Conservation (phyloP, 2,113 vertebrate species). For the Paramormyrops kingsleyae region DNA sequence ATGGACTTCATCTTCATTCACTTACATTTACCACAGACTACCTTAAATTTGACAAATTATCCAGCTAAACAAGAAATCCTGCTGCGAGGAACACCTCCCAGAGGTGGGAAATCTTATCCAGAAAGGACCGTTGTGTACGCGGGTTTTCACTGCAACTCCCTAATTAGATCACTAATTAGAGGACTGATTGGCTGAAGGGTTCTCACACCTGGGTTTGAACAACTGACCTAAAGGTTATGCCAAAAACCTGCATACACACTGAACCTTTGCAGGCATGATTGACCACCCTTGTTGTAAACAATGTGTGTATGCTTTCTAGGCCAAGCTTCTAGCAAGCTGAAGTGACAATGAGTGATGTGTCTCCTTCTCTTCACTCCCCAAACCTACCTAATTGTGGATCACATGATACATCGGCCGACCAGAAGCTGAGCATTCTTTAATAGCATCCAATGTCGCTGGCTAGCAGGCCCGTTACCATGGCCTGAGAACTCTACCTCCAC, state of each 20-base stretch:
- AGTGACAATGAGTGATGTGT: slow-evolving; percentile 35
- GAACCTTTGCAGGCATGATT: not conserved
- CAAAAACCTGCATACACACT: not conserved
- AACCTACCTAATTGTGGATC: not conserved
- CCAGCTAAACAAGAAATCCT: not conserved
- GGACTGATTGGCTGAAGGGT: not conserved
- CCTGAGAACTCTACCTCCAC: not conserved
- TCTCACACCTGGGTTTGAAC: not conserved
- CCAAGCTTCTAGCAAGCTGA: slow-evolving; percentile 36
- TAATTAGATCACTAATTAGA: not conserved
- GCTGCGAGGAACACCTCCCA: not conserved
- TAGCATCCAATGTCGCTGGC: not conserved
- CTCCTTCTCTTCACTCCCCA: not conserved
- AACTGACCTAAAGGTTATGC: not conserved
- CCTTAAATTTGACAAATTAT: not conserved
- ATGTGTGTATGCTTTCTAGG: slow-evolving; percentile 35
- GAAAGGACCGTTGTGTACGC: not conserved
- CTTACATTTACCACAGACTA: not conserved
- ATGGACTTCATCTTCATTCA: not conserved
- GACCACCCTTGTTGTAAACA: not conserved
- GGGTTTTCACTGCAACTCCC: not conserved
- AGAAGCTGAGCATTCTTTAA: not conserved
- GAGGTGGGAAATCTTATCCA: not conserved
- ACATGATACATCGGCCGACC: not conserved
- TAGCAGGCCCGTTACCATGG: not conserved